These are phyloP conservation scores for Gymnosoma rotundatum DNA, from an alignment of 2,888 invertebrate genomes.

Conservation along the genomic window DNA sequence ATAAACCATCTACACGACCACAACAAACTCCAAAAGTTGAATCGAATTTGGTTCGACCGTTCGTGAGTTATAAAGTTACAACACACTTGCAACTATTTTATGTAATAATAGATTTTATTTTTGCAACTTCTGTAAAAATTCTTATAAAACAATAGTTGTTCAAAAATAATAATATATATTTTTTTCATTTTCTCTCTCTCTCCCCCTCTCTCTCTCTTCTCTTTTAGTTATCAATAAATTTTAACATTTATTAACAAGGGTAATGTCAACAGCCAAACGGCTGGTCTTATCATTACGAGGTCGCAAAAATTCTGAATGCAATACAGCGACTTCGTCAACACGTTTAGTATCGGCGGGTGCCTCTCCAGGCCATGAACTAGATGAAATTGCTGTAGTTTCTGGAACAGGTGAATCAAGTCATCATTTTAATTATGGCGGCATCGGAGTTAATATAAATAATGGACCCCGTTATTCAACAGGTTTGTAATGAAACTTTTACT, in stretches of 20 bases:
- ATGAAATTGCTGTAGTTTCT: constrained; percentile 87
- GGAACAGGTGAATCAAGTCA: constrained; percentile 84
- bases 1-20: too few species aligned
- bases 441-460: constrained; percentile 76
- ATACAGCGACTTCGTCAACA: constrained; percentile 82
- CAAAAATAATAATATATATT: too few species aligned
- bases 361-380: constrained; percentile 84
- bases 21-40: too few species aligned
- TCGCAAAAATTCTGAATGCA: constrained; percentile 84
- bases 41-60: too few species aligned
- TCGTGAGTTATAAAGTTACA: too few species aligned
- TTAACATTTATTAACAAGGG: constrained; percentile 72
- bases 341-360: constrained; percentile 83
- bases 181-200: neutral
- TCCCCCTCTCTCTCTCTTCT: constrained; percentile 82
- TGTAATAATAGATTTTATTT: too few species aligned
- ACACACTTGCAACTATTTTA: too few species aligned
- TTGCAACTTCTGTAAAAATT: too few species aligned
- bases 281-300: constrained; percentile 85
- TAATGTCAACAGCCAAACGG: constrained; percentile 86
- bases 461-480: constrained; percentile 81
- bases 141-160: too few species aligned
- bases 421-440: constrained; percentile 80
- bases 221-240: constrained; percentile 74
- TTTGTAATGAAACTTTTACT: constrained; percentile 61